Evolutionary conservation across 2,888 invertebrate genomes (phyloP).

Genomic region (Galerucella pusilla): DNA sequence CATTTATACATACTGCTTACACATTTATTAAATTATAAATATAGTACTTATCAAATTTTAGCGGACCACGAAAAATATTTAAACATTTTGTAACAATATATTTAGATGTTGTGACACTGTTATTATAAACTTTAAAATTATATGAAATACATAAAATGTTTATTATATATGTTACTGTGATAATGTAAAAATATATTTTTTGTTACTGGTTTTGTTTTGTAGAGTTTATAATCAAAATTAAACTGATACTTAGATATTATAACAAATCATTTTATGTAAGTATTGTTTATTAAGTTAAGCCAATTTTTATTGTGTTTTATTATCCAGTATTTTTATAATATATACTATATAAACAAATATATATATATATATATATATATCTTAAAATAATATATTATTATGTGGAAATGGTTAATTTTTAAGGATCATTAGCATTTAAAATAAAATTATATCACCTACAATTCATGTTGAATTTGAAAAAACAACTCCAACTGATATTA

Average conservation of each 20-base stretch:
- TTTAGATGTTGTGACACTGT: slow-evolving; percentile 33
- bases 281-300: not conserved
- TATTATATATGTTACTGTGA: slow-evolving; percentile 45
- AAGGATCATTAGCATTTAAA: no score
- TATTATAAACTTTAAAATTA: slow-evolving; percentile 26
- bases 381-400: no score
- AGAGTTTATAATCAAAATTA: slow-evolving; percentile 27
- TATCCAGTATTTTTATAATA: no score
- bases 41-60: slow-evolving; percentile 42
- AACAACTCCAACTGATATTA: no score
- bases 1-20: not conserved
- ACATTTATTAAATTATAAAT: slow-evolving; percentile 29
- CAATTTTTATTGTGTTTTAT: not conserved
- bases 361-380: no score
- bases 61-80: slow-evolving; percentile 45
- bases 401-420: no score
- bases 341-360: no score
- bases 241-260: not conserved
- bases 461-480: no score
- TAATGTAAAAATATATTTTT: slow-evolving; percentile 39
- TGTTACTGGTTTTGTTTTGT: slow-evolving; percentile 31
- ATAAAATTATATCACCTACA: no score
- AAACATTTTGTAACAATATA: slow-evolving; percentile 5
- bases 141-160: slow-evolving; percentile 22
- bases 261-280: not conserved